Base-by-base conservation (phyloP, 2,888 invertebrate genomes). In the Ichneumoninae sp. region DNA sequence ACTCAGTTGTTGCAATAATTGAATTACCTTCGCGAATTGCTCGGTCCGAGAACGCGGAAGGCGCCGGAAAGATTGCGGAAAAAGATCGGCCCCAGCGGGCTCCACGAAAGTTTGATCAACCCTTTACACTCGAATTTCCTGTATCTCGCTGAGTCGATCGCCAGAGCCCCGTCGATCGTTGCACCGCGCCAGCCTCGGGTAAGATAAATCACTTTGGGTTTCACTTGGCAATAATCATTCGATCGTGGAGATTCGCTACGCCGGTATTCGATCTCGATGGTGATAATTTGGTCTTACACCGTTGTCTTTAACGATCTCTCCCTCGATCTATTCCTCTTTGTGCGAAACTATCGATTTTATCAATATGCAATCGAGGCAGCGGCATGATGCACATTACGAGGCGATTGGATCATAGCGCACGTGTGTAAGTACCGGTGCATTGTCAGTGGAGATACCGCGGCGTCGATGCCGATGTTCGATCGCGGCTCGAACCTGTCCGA, bases 201-300 rank as follows among this genome's bases (percentile, higher is more conserved):
- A 60, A 68, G 78, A 83, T 78, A 78, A 83, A 78, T 83, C 73
- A 83, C 77, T 68, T 78, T 63, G 60, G 60, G 60, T 78, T 83
- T 83, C 82, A 73, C 82, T 83, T 74, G 77, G 77, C 69, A 78
- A 83, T 83, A 69, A 83, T 83, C 77, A 78, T 83, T 83, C 73
- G 82, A 83, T 82, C 82, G 82, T 50, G 19, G 54, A 76, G 81
- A 81, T 76, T 70, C 57, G 69, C 57, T 33, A 47, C 63, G 52
- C 13, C 76, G 57, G 76, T 75, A 76, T 71, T 65, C 47, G 82
- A 82, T 82, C 82, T 81, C 71, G 68, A 83, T 69, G 68, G 69
- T 63, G 63, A 68, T 83, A 70, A 78, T 83, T 74, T 57, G 77
- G 71, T 73, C 82, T 66, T 73, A 26, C 26, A 36, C n/a, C 76